Evolutionary conservation across 2,113 vertebrate genomes (phyloP).

Genomic region (Capra hircus): DNA sequence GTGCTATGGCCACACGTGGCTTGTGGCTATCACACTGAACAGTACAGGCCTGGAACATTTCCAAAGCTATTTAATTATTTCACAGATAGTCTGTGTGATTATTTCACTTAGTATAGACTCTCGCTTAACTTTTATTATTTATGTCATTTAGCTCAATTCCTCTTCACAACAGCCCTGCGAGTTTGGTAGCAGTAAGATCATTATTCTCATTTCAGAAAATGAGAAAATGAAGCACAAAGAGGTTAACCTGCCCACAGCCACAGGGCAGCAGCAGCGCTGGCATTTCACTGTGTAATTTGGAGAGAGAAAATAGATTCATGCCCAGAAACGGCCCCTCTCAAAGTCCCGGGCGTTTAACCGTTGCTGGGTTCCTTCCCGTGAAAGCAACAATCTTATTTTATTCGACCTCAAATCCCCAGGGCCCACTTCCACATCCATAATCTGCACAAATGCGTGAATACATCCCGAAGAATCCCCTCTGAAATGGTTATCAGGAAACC

Average conservation of each 20-base stretch:
- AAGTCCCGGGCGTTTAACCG: neutral
- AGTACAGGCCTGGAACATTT: neutral
- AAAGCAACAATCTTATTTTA: neutral
- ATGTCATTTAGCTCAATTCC: neutral
- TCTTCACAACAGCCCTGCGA: neutral
- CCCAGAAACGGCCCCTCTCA: neutral
- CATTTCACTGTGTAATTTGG: neutral
- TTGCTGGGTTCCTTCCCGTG: neutral
- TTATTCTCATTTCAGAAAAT: neutral
- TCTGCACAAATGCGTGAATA: rapidly evolving
- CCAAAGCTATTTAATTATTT: neutral
- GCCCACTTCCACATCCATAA: neutral
- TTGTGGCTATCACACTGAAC: neutral
- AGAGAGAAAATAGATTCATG: conserved; percentile 36
- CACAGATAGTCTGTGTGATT: neutral
- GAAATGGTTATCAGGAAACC: neutral
- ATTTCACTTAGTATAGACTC: neutral
- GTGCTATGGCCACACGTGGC: neutral
- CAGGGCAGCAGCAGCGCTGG: neutral
- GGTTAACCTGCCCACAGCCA: conserved; percentile 13
- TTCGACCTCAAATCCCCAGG: neutral
- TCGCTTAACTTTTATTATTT: neutral
- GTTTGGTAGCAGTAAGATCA: rapidly evolving
- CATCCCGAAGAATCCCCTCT: neutral
- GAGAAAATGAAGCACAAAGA: neutral